Base-by-base conservation (phyloP, 2,888 invertebrate species). In the Frankliniella intonsa region DNA sequence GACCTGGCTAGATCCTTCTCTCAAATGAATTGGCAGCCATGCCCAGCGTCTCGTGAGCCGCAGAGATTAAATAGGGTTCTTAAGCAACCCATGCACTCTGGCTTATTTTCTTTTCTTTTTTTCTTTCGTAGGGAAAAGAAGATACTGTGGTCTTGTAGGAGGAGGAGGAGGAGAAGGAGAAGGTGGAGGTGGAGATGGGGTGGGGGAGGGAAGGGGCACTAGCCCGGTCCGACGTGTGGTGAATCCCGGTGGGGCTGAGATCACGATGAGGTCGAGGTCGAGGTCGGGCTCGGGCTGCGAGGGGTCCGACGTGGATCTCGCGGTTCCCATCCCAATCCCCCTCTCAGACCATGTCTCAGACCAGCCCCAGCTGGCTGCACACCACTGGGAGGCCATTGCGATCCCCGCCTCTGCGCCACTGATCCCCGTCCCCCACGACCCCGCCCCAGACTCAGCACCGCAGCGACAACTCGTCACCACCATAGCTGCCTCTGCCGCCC, bases 61-160 rank as follows among this genome's bases (percentile, higher is more conserved):
- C 69, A 22, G 69, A 69, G 22, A 69, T 69, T 10, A n/a, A 69
- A 22, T 22, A 22, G 19, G 69, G 69, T 22, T 69, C 38, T 38
- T 1, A 55, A 55, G 55, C 12, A 55, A 55, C 55, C 55, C 55
- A 14, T 55, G 55, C 22, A 69, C 69, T 69, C 69, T 69, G 69
- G 69, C 69, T 69, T 69, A 69, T 69, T 69, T 69, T 69, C 69
- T 69, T 69, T 69, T 69, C 69, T 69, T 69, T 69, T 69, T 69
- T 69, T 69, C 69, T 69, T 69, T 69, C 69, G 69, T 69, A 69
- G 69, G 69, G 69, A n/a, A 69, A 69, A 69, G 69, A 69, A 69
- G 69, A 69, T 5, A 69, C 69, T 69, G 69, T 69, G 69, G 69
- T 69, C 69, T 69, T 69, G 69, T 69, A 69, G 69, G 69, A 69